Evolutionary conservation across 1,140 invertebrate genomes (phyloP), one percentile per base, ranked within the genome.

Genomic region (Temnothorax longispinosus): DNA sequence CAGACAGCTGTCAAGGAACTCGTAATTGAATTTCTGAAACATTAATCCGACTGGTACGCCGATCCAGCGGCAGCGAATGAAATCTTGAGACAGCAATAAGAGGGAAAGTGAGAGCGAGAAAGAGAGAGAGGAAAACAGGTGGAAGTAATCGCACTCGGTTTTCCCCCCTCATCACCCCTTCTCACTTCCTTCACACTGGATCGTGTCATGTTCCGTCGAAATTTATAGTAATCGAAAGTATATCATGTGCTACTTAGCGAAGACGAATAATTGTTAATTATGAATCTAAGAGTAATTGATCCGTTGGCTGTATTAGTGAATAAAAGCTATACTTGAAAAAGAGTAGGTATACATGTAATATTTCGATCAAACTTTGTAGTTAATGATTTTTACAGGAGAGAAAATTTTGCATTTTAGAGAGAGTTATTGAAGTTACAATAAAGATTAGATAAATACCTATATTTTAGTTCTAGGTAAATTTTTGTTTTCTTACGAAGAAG

Each of bases 11-110:
- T 81, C 85, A 80, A 80, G 86, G 88, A 87, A 90, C 62, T 84
- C 81, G 86, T 90, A 92, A 92, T 89, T 90, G 88, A 89, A 86
- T 91, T 92, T 88, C 89, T 87, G 82, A 90, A 75, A 87, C 90
- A 90, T 91, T 91, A 92, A 80, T 87, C 62, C 81, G 50, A 87
- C 86, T 76, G 85, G 82, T 74, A 91, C 74, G 78, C 81, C 80
- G 80, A 84, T 84, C 80, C 69, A 84, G 41, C 67, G 32, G 69
- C 69, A 71, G 69, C 69, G 80, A 84, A 75, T 84, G 80, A 84
- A 84, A 84, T 84, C 69, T 84, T 84, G 80, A 75, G 80, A 84
- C 52, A 80, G 62, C 60, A 52, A 44, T 54, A 58, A 72, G 77
- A 86, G 64, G 6, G 77, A 81, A 71, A 86, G 65, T 71, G 62